These are phyloP conservation scores for Heliconius eleuchia DNA, from an alignment of 1,140 invertebrate genomes.

Conservation along the genomic window DNA sequence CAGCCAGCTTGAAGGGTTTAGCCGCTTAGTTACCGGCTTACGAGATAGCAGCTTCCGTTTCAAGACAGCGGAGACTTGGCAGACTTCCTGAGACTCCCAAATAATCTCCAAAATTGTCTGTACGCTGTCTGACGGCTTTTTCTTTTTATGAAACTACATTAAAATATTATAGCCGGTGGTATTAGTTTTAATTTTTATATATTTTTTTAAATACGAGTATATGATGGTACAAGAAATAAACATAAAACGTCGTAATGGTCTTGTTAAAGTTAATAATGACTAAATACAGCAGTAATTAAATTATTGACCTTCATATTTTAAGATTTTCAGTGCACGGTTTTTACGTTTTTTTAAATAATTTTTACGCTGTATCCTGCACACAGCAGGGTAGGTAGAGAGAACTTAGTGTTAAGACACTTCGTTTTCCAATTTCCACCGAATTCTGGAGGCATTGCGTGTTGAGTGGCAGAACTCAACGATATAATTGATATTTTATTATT, in stretches of 20 bases:
- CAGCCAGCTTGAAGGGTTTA: constrained; percentile 7
- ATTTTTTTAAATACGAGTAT: neutral
- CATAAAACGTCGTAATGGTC: neutral
- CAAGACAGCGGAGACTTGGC: constrained; percentile 3
- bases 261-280: neutral
- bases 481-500: too few species aligned
- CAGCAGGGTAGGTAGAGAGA: too few species aligned
- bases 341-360: neutral
- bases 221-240: too few species aligned
- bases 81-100: constrained; percentile 2
- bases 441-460: too few species aligned
- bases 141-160: neutral
- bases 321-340: neutral
- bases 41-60: constrained; percentile 8
- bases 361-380: too few species aligned
- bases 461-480: too few species aligned
- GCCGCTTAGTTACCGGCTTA: constrained; percentile 12
- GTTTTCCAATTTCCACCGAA: too few species aligned
- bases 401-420: too few species aligned
- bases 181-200: too few species aligned
- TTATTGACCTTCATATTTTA: constrained; percentile 5
- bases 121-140: neutral
- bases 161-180: too few species aligned
- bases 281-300: constrained; percentile 15
- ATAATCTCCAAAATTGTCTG: neutral